A percentile compares a stretch with the other conserved stretches of the same genome.
These are phyloP conservation scores for Pungitius pungitius DNA, from an alignment of 2,113 vertebrate genomes.

Conservation along the genomic window DNA sequence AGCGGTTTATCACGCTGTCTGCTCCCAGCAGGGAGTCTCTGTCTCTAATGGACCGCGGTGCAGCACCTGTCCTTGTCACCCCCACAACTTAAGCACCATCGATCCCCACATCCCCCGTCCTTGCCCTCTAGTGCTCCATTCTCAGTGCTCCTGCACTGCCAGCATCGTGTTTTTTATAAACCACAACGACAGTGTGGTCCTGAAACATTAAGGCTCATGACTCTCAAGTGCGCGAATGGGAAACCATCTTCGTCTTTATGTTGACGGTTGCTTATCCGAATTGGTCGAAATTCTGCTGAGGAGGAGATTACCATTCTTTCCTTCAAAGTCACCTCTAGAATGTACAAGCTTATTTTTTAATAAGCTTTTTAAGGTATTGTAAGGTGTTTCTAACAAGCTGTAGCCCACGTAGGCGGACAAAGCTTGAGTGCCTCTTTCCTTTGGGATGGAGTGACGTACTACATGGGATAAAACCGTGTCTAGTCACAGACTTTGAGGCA, in stretches of 20 bases:
- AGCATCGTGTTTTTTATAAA: slow-evolving; percentile 52
- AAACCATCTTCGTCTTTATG: not conserved
- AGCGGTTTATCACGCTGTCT: slow-evolving; percentile 83
- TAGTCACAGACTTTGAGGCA: slow-evolving; percentile 47
- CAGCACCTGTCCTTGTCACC: slow-evolving; percentile 75
- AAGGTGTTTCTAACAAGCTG: not conserved
- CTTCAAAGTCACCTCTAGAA: too few species aligned
- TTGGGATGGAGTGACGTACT: slow-evolving; percentile 27
- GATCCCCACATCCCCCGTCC: slow-evolving; percentile 68
- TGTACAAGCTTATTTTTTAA: too few species aligned
- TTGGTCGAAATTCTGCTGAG: not conserved
- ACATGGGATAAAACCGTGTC: slow-evolving; percentile 47
- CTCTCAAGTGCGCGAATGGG: too few species aligned
- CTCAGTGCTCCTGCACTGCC: slow-evolving; percentile 55
- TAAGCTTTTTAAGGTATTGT: too few species aligned
- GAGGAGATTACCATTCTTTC: not conserved
- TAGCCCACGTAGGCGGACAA: slow-evolving; percentile 42
- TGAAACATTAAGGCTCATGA: too few species aligned
- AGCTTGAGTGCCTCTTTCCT: slow-evolving; percentile 39
- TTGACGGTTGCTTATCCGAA: not conserved
- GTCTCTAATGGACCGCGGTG: slow-evolving; percentile 76
- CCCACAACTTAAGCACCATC: slow-evolving; percentile 69
- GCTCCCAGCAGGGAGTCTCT: slow-evolving; percentile 68
- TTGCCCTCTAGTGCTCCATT: slow-evolving; percentile 51
- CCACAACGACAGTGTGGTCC: too few species aligned